Evolutionary conservation across 1,140 invertebrate species (phyloP).

Genomic region (Rhyzopertha dominica): DNA sequence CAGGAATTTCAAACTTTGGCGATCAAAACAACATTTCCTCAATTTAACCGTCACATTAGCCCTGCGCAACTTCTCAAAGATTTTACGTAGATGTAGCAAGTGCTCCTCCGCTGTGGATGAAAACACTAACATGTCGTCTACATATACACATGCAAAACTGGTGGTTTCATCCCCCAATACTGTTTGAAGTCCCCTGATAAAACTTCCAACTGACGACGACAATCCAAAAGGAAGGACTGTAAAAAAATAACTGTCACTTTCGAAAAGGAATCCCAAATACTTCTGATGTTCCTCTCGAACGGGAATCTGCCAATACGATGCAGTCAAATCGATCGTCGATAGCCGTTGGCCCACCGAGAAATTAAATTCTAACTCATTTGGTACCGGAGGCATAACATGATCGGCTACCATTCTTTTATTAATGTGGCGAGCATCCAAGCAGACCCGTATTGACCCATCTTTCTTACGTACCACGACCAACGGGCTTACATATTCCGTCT

Average conservation of each 20-base stretch:
- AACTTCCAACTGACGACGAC: not conserved
- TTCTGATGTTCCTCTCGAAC: constrained; percentile 2
- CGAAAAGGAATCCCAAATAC: constrained; percentile 5
- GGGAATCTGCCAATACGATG: constrained; percentile 13
- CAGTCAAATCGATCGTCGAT: constrained; percentile 10
- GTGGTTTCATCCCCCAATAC: constrained; percentile 1
- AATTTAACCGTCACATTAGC: not conserved
- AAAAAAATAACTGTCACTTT: constrained; percentile 7
- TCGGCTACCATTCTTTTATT: constrained; percentile 9
- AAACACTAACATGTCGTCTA: constrained; percentile 10
- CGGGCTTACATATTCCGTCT: constrained; percentile 8
- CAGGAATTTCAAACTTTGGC: constrained; percentile 31
- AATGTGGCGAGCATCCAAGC: constrained; percentile 6
- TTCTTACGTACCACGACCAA: constrained; percentile 11
- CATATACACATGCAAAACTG: not conserved
- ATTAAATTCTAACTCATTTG: constrained; percentile 5
- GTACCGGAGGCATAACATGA: constrained; percentile 6
- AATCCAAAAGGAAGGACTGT: constrained; percentile 10
- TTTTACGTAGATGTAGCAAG: constrained; percentile 3
- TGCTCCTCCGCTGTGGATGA: not conserved
- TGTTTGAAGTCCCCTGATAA: constrained; percentile 6
- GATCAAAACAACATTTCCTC: too few relatives aligned
- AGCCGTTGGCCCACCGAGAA: constrained; percentile 4
- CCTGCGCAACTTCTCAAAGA: constrained; percentile 5
- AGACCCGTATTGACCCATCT: constrained; percentile 3